Conservation (phyloP, 1,140 invertebrate species). For the Proales similis region DNA sequence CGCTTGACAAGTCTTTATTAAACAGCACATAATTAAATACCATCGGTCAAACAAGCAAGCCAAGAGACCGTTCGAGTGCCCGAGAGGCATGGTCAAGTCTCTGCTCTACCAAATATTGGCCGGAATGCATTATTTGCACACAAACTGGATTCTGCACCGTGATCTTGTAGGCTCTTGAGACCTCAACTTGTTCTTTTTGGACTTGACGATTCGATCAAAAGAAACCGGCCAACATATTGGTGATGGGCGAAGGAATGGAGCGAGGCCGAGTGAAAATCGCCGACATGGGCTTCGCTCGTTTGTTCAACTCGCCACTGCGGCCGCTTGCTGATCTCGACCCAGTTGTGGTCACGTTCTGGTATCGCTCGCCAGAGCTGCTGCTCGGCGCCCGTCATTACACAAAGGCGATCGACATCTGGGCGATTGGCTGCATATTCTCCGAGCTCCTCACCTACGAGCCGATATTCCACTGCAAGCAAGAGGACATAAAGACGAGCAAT, state of each 20-base stretch:
- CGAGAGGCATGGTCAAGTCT: constrained; percentile 78
- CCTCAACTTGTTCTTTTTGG: neutral
- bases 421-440: constrained; percentile 96
- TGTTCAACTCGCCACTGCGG: constrained; percentile 96
- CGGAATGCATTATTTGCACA: constrained; percentile 98
- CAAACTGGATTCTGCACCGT: constrained; percentile 97
- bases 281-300: constrained; percentile 98
- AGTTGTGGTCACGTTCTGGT: constrained; percentile 99
- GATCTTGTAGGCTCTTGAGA: constrained; percentile 68
- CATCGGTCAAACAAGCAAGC: constrained; percentile 95
- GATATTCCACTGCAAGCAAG: constrained; percentile 98
- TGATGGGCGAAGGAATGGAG: constrained; percentile 97
- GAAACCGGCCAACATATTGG: constrained; percentile 98
- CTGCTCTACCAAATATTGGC: constrained; percentile 95
- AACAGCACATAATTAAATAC: constrained; percentile 98
- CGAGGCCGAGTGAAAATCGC: constrained; percentile 95
- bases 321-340: constrained; percentile 82
- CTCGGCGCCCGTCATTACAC: constrained; percentile 94
- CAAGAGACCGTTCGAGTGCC: constrained; percentile 87
- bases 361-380: constrained; percentile 89
- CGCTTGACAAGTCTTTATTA: constrained; percentile 40
- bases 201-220: constrained; percentile 47
- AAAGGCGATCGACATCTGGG: constrained; percentile 99
- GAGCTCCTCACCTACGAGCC: constrained; percentile 71
- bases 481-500: constrained; percentile 99